Evolutionary conservation across 2,888 invertebrate species (phyloP).

Genomic region (Molorchus minor): DNA sequence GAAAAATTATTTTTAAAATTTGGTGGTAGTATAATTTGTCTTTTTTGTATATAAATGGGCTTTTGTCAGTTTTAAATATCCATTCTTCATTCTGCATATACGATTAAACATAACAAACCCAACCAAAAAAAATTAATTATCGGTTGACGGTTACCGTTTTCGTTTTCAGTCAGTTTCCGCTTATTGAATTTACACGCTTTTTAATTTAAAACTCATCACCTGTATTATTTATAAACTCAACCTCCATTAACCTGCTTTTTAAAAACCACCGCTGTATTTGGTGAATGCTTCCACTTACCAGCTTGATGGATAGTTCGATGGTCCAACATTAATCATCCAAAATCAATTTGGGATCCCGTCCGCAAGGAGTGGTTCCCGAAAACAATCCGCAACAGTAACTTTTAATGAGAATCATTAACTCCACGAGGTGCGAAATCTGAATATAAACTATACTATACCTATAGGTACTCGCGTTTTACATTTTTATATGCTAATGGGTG

Average conservation of each 20-base stretch:
- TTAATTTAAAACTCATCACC: neutral
- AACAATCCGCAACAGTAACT: constrained; percentile 54
- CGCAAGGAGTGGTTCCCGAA: constrained; percentile 45
- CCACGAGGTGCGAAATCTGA: constrained; percentile 50
- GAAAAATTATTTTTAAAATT: no score
- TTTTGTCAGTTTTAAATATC: no score
- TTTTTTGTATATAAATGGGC: no score
- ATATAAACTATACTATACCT: no score
- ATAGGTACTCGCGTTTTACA: no score
- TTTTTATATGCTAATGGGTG: no score
- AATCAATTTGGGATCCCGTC: constrained; percentile 56
- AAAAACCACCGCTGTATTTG: constrained; percentile 32
- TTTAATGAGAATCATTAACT: constrained; percentile 56
- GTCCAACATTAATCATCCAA: constrained; percentile 59
- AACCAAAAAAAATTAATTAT: no score
- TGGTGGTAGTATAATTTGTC: no score
- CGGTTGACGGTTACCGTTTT: no score
- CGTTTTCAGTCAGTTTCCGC: neutral
- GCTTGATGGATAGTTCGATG: constrained; percentile 58
- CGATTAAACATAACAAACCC: no score
- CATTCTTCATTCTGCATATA: no score
- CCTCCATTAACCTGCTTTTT: neutral
- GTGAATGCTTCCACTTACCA: constrained; percentile 57
- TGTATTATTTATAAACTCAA: neutral
- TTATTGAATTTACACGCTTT: neutral